Base-by-base conservation (phyloP, 2,797 vertebrate genomes). In the Lepidocolaptes lacrymiger region DNA sequence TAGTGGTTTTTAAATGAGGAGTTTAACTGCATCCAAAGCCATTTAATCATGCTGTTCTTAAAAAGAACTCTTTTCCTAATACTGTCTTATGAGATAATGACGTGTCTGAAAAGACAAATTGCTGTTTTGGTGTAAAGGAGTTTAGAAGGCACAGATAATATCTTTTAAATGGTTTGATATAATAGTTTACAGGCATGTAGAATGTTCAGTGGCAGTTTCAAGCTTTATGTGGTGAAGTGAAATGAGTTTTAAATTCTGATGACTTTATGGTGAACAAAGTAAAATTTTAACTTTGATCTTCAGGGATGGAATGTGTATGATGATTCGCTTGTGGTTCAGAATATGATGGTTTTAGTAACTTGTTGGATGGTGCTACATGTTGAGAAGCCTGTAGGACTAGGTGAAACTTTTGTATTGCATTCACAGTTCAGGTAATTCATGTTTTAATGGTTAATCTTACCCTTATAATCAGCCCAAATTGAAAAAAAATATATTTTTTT, bases 201-300 rank as follows among this genome's bases (percentile, higher is more conserved):
- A 24, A 36, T 86, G 39, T 81, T 89, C 36, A 8, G 28, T 90
- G 77, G 49, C 80, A 73, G 55, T 81, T 92, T 75, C 44, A 52
- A 77, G 48, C 63, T 86, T 95, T 85, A 72, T 62, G 48, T 84
- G 78, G 58, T 79, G 54, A 92, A 77, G 26, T 66, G 74, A 89
- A 66, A 83, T 62, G 37, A 58, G 30, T 79, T 92, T 85, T 93
- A 77, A 80, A 85, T 49, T 85, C 24, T 51, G 34, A 63, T 85
- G 75, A 73, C 48, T 91, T 91, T 21, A 64, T 87, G 37, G 73
- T 89, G 41, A 88, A 80, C 32, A 69, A 88, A 80, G 58, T 73
- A 77, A 85, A 91, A 93, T 91, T 96, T 92, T 93, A 89, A 74
- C 92, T 95, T 93, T 93, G 88, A 95, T 96, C 75, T 82, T 80